These are phyloP conservation scores for Pontoporia blainvillei DNA, from an alignment of 2,113 vertebrate species.

Conservation along the genomic window DNA sequence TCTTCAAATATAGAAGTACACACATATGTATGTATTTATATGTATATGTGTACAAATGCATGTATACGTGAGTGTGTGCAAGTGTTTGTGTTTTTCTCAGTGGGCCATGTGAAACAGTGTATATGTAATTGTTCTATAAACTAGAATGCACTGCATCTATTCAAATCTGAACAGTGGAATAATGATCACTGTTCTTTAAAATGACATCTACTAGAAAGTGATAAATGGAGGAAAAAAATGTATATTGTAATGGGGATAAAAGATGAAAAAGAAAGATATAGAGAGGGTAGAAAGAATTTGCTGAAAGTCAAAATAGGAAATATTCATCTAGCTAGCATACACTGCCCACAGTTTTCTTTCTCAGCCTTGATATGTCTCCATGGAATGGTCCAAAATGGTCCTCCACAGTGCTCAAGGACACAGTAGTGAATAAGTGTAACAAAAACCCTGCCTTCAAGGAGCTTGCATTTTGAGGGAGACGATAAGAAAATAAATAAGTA, in stretches of 20 bases:
- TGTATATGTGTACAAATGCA: too few relatives aligned
- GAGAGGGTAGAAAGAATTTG: not conserved
- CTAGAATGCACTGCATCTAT: not conserved
- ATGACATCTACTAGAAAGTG: not conserved
- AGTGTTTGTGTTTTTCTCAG: not conserved
- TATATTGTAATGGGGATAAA: not conserved
- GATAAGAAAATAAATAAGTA: not conserved
- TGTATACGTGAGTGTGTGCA: not conserved
- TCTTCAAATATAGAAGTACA: not conserved
- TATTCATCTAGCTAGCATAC: not conserved
- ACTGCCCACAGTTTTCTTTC: not conserved
- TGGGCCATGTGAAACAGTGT: not conserved
- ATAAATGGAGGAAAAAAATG: not conserved
- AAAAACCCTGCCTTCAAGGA: not conserved
- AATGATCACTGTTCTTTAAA: not conserved
- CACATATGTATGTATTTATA: not conserved
- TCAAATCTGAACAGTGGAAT: not conserved
- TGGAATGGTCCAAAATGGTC: not conserved
- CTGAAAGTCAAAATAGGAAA: not conserved
- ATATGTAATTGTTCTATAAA: not conserved
- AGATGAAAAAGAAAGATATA: not conserved
- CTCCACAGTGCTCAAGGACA: not conserved
- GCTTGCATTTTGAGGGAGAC: not conserved
- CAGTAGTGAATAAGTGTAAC: not conserved
- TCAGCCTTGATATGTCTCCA: not conserved